Percentiles rank a stretch among this genome's conserved stretches.
These are phyloP conservation scores for Crenuchus spilurus DNA, from an alignment of 2,797 vertebrate genomes.

Conservation along the genomic window DNA sequence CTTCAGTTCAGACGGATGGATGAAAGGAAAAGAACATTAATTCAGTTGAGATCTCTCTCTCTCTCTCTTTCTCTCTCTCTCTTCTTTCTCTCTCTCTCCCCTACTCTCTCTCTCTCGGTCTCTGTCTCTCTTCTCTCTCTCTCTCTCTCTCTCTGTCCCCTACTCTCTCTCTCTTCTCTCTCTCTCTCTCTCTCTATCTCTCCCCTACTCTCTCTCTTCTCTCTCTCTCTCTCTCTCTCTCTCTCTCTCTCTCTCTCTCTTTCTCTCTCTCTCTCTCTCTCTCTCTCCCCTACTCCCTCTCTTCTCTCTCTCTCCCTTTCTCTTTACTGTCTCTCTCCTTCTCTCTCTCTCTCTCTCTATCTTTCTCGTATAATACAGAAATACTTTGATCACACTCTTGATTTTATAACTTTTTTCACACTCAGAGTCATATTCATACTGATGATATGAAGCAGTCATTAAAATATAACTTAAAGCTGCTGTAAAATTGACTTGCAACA, in stretches of 20 bases:
- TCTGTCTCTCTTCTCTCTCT: slow-evolving; percentile 10
- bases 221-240: not conserved
- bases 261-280: slow-evolving; percentile 9
- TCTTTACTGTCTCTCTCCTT: not conserved
- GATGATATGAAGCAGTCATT: slow-evolving; percentile 8
- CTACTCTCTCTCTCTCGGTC: not conserved
- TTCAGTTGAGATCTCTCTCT: slow-evolving; percentile 20
- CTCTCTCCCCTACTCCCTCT: no score
- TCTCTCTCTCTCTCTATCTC: no score
- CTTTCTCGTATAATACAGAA: not conserved
- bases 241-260: not conserved
- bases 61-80: not conserved
- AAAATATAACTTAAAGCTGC: slow-evolving; percentile 18
- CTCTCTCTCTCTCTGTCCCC: not conserved
- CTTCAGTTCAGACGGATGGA: not conserved
- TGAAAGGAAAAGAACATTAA: slow-evolving; percentile 12
- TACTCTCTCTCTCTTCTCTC: no score
- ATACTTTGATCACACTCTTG: slow-evolving; percentile 5
- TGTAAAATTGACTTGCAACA: not conserved
- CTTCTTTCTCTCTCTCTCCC: not conserved
- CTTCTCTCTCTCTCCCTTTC: not conserved
- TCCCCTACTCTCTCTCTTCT: no score
- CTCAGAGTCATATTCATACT: not conserved
- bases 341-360: slow-evolving; percentile 7
- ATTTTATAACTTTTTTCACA: slow-evolving; percentile 18